Evolutionary conservation across 2,113 vertebrate species (phyloP), one percentile per base, ranked within the genome.

Genomic region (Solenodon paradoxus): DNA sequence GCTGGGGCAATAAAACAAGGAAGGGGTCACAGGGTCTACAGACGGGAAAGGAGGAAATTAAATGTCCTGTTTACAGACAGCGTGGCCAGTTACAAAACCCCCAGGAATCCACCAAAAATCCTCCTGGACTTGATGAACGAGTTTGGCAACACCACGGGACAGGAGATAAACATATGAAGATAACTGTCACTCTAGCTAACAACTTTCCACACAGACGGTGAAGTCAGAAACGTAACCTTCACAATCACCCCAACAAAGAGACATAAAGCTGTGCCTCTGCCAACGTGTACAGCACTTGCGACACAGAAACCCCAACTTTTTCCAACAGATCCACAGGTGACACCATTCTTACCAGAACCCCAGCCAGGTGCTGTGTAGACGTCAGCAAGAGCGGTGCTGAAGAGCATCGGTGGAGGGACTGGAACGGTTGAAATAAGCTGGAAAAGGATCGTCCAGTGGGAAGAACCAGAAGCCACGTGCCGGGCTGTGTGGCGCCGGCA

Each of bases 151-250:
- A 40, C 51, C 89, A 72, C 22, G 38, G 63, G 35, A 59, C 47
- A 38, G 4, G 68, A 80, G 19, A 82, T 42, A 74, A 95, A 57
- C 4, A 57, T 9, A 69, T 40, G 71, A 83, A 80, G n/a, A n/a
- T n/a, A 68, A 85, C 1, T 77, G 2, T 77, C 63, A 74, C 69
- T 89, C 28, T 80, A 28, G 35, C 80, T 38, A 55, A 17, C 26
- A 61, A 51, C 71, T 75, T n/a, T 78, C 59, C 84, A 66, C 20
- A 28, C 59, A 63, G 53, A 63, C 47, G 72, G 1, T 80, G 53
- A 89, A 80, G 72, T 89, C 28, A 93, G 74, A 94, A 93, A 78
- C 69, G 24, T 15, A 63, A 5, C 90, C 93, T 22, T 93, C 78
- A 61, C 0, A 94, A 32, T 59, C 55, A 66, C 35, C 51, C 5